Evolutionary conservation across 2,797 vertebrate genomes (phyloP), one percentile per base, ranked within the genome.

Genomic region (Eulemur albifrons): DNA sequence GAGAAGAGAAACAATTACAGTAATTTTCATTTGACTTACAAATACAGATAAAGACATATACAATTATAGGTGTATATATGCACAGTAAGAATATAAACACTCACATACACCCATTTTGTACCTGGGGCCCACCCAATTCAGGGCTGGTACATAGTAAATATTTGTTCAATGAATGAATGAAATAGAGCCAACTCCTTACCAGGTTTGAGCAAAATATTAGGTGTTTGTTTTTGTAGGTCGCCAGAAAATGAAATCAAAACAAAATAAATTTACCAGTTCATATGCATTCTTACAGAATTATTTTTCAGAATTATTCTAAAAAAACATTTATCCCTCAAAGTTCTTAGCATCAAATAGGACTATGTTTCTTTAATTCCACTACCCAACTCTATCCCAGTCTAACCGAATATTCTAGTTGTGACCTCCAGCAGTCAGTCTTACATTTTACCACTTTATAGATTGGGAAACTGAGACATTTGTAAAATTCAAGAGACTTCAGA

Each of bases 241-340:
- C 20, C 50, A 80, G 70, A 95, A 70, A 94, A 69, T 86, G 40
- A 85, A 82, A 93, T 45, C 5, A 70, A 83, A 92, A 82, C 35
- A 54, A 63, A 84, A 79, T 52, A 88, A 94, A 90, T 43, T 40
- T 50, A 50, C 20, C 76, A 48, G 35, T 79, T 84, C 83, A 75
- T 57, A 84, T 23, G 15, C 5, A 45, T 88, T 82, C 20, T 79
- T 67, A 92, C 77, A 79, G 6, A 94, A n/a, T 72, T 89, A 1
- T 50, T 90, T 95, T 89, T 54, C 80, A 86, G 80, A 87, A 84
- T 65, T 61, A 50, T 83, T 65, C 15, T 52, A 86, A 23, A 45
- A 43, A 83, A 72, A 75, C 7, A 43, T 89, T 77, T 77, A 80
- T 40, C 2, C 1, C 2, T 21, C 7, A 1, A 30, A 85, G 50